Evolutionary conservation across 1,140 invertebrate species (phyloP), one percentile per base, ranked within the genome.

Genomic region (Tetraneura akinire): DNA sequence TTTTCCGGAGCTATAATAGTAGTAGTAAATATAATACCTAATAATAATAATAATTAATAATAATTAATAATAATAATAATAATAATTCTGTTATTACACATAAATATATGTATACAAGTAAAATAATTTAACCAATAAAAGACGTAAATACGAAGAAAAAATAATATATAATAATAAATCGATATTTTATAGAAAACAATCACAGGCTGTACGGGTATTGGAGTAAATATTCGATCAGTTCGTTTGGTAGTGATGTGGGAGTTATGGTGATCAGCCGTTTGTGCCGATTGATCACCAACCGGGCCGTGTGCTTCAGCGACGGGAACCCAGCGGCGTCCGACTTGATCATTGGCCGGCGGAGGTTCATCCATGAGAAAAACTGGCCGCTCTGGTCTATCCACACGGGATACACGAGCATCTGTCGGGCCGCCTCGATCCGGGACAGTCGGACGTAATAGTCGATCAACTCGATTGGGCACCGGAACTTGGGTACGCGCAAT

Each of bases 121-220:
- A 47, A 47, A n/a, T n/a, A n/a, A 47, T 37, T 47, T 47, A 47
- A 47, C 45, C 4, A 47, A 1, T 1, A 47, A 14, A 47, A 10
- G 10, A 47, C 10, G n/a, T n/a, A n/a, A n/a, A n/a, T n/a, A n/a
- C n/a, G n/a, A n/a, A n/a, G n/a, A n/a, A n/a, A n/a, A n/a, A n/a
- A n/a, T n/a, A n/a, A n/a, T n/a, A n/a, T n/a, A n/a, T 47, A 47
- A 47, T 47, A 47, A 47, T 47, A 47, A 47, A n/a, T n/a, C 11
- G 45, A 47, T 47, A 14, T 13, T 6, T 8, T 13, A 47, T 6
- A 13, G 1, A 8, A n/a, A 1, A 26, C 11, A 49, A 76, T 78
- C 74, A 78, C 74, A 78, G 74, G 42, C 55, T 78, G 23, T 78
- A 60, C 55, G 74, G 74, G 60, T 78, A 78, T 78, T 60, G 55